Evolutionary conservation across 1,140 invertebrate genomes (phyloP).

Genomic region (Maniola jurtina): DNA sequence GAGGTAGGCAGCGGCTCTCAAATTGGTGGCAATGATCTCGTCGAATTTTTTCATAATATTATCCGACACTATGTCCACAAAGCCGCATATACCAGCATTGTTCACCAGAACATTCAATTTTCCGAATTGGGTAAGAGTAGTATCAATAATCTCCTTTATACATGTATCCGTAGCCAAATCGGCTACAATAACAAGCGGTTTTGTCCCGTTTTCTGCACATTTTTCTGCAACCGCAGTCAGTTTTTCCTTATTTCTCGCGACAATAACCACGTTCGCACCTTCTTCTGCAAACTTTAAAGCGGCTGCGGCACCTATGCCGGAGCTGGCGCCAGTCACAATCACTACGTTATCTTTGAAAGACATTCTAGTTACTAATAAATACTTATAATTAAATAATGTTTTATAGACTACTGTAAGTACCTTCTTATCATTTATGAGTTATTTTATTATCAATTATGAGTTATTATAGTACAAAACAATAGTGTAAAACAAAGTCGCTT

Average conservation of each 20-base stretch:
- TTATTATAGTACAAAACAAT: no score
- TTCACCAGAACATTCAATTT: constrained; percentile 84
- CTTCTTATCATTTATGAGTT: no score
- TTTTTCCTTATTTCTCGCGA: constrained; percentile 84
- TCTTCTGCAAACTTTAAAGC: constrained; percentile 85
- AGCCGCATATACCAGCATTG: constrained; percentile 84
- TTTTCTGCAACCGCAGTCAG: constrained; percentile 76
- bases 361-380: constrained; percentile 26
- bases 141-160: constrained; percentile 79
- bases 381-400: neutral
- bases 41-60: constrained; percentile 85
- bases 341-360: constrained; percentile 79
- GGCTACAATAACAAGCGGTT: constrained; percentile 77
- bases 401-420: no score
- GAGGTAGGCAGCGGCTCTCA: constrained; percentile 83
- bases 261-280: constrained; percentile 84
- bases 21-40: constrained; percentile 83
- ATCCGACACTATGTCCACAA: constrained; percentile 82
- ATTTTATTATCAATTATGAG: no score
- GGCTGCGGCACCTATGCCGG: constrained; percentile 89
- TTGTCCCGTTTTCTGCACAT: constrained; percentile 74
- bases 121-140: constrained; percentile 79
- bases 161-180: constrained; percentile 83
- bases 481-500: no score
- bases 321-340: constrained; percentile 87